These are phyloP conservation scores for Ophioderma brevispina DNA, from an alignment of 35 echinoderm and acorn worm species.

Conservation along the genomic window DNA sequence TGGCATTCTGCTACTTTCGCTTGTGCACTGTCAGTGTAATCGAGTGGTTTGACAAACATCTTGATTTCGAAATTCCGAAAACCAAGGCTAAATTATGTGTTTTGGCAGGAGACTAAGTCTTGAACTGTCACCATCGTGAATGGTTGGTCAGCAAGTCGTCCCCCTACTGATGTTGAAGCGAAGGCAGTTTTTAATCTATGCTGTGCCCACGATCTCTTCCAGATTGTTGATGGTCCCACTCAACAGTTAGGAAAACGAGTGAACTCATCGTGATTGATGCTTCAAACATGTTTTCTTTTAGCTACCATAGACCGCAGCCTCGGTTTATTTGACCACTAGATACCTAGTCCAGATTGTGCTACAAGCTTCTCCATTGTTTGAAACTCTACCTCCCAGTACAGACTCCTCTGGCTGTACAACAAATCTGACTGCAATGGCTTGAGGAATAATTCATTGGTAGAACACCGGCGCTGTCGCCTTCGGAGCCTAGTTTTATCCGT, in stretches of 20 bases:
- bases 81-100: neutral
- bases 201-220: neutral
- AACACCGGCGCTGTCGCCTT: too few relatives aligned
- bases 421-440: too few relatives aligned
- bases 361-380: neutral
- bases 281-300: neutral
- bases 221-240: neutral
- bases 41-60: neutral
- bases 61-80: neutral
- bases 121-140: neutral
- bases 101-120: neutral
- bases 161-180: neutral
- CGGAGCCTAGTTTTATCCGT: too few relatives aligned
- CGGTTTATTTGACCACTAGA: neutral
- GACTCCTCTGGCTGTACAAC: too few relatives aligned
- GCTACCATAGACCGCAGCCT: neutral
- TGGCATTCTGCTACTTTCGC: too few relatives aligned
- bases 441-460: too few relatives aligned
- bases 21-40: neutral
- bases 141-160: neutral
- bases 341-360: neutral
- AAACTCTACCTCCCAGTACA: neutral
- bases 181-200: neutral
- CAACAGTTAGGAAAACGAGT: neutral
- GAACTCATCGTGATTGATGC: neutral